phyloP scores from a whole-genome alignment of 2,113 vertebrate genomes.

The Myiopsitta monachus region DNA sequence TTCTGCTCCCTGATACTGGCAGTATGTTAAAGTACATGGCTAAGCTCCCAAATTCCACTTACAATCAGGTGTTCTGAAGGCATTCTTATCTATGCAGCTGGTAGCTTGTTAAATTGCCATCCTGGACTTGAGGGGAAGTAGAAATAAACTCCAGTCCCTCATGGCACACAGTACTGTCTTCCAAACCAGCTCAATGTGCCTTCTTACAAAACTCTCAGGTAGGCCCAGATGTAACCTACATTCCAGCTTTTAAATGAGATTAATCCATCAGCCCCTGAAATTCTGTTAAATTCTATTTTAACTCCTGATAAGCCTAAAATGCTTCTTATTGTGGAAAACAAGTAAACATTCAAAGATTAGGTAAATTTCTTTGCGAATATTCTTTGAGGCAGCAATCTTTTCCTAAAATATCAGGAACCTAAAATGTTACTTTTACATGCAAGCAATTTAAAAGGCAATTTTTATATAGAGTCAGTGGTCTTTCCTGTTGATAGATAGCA shows the following conservation, averaged over 20 bases:
- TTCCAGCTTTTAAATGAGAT: neutral
- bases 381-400: neutral
- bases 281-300: neutral
- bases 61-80: neutral
- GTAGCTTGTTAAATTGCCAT: neutral
- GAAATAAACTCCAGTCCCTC: neutral
- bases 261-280: neutral
- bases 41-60: neutral
- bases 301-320: neutral
- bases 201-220: fast-evolving
- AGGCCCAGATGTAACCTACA: neutral
- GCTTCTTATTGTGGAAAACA: neutral
- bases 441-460: neutral
- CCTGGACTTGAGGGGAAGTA: neutral
- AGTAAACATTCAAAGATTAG: neutral
- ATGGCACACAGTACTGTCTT: neutral
- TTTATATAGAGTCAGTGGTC: neutral
- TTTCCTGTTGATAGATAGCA: neutral
- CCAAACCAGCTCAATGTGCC: neutral
- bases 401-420: neutral
- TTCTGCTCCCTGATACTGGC: neutral
- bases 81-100: neutral
- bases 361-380: neutral
- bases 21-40: neutral
- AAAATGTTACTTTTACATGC: neutral